Conservation (phyloP, 2,113 vertebrate genomes). For the Telmatochromis brachygnathus region DNA sequence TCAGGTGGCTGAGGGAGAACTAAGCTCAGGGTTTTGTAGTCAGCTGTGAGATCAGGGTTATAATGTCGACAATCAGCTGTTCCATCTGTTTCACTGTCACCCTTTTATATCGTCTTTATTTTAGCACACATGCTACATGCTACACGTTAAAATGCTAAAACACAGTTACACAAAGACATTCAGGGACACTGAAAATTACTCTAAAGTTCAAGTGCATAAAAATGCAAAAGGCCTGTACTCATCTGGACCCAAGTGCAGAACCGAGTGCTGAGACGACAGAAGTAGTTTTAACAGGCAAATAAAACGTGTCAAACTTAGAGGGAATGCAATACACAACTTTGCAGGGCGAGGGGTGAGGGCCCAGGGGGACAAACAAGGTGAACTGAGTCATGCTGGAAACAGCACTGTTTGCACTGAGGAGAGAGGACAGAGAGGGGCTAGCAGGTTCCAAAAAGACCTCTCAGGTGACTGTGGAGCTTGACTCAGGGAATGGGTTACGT, state of each 20-base stretch:
- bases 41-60: background rate
- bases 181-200: background rate
- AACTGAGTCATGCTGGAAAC: background rate
- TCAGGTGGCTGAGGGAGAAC: background rate
- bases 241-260: background rate
- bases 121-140: background rate
- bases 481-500: background rate
- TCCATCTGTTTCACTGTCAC: background rate
- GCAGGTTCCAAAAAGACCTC: background rate
- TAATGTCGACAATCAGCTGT: background rate
- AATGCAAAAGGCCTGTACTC: background rate
- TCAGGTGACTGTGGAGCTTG: background rate
- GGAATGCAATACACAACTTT: background rate
- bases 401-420: background rate
- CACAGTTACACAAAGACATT: background rate
- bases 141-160: background rate
- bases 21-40: background rate
- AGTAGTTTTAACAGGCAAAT: background rate
- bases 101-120: background rate
- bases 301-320: background rate
- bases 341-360: background rate
- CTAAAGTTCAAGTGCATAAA: background rate
- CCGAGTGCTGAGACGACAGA: background rate
- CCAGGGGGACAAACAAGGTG: background rate
- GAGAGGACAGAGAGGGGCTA: background rate